Conservation (phyloP, 1,140 invertebrate genomes). For the Drosophila aff. region DNA sequence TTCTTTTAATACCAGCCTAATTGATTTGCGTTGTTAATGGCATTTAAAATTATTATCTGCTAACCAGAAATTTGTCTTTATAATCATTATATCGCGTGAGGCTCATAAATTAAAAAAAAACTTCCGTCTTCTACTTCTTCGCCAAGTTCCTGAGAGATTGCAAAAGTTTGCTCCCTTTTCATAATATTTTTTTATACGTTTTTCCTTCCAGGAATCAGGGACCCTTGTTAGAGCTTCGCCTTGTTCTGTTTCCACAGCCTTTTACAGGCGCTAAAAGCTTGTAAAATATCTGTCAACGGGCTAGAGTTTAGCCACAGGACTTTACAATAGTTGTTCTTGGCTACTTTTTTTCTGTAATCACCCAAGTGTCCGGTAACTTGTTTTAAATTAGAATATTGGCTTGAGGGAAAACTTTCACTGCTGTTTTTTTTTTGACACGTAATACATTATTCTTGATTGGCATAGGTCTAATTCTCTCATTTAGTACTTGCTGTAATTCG, state of each 20-base stretch:
- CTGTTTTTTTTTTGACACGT: background rate
- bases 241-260: background rate
- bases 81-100: constrained; percentile 1
- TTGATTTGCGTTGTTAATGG: constrained; percentile 8
- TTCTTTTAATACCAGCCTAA: background rate
- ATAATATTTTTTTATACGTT: background rate
- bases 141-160: constrained; percentile 12
- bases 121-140: background rate
- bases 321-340: background rate
- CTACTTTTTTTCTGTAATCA: background rate
- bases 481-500: no score
- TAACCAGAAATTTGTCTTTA: background rate
- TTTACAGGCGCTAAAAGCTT: constrained; percentile 2
- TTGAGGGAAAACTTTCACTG: background rate
- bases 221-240: background rate
- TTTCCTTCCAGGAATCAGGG: background rate
- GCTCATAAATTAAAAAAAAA: constrained; percentile 17
- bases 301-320: background rate
- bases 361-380: background rate
- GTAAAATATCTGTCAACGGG: constrained; percentile 13
- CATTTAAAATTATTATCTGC: constrained; percentile 1
- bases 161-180: constrained; percentile 9
- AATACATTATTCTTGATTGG: constrained; percentile 2
- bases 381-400: constrained; percentile 9
- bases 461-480: no score